These are phyloP conservation scores for Oncorhynchus tshawytscha DNA, from an alignment of 2,113 vertebrate species.

Conservation along the genomic window DNA sequence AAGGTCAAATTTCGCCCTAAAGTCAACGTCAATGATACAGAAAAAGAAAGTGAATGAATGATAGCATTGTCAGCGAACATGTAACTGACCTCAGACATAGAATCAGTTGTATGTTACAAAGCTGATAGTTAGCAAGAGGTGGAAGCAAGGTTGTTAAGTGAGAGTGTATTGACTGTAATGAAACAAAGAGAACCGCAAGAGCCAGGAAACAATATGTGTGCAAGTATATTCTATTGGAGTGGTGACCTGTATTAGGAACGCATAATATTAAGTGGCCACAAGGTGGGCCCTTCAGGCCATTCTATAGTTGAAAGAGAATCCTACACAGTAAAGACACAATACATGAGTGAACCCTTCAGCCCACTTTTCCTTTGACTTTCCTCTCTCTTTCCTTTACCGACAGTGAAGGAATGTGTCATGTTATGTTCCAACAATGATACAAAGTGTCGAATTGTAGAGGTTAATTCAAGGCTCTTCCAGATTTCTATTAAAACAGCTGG, in stretches of 20 bases:
- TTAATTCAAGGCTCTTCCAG: background rate
- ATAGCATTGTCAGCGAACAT: background rate
- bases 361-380: background rate
- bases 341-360: background rate
- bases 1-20: no score
- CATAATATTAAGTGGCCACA: background rate
- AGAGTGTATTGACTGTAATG: no score
- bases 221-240: background rate
- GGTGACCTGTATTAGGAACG: background rate
- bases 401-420: background rate
- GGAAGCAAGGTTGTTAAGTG: background rate
- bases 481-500: background rate
- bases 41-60: background rate
- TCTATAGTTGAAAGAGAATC: background rate
- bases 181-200: no score
- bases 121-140: background rate
- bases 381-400: background rate
- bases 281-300: no score
- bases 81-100: background rate
- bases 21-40: no score
- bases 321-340: background rate
- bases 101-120: background rate
- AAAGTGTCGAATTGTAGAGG: background rate
- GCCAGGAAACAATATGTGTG: no score
- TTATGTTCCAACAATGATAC: background rate